A percentile compares a stretch with the other conserved stretches of the same genome.
These are phyloP conservation scores for Arenaria interpres DNA, from an alignment of 2,113 vertebrate species.

Conservation along the genomic window DNA sequence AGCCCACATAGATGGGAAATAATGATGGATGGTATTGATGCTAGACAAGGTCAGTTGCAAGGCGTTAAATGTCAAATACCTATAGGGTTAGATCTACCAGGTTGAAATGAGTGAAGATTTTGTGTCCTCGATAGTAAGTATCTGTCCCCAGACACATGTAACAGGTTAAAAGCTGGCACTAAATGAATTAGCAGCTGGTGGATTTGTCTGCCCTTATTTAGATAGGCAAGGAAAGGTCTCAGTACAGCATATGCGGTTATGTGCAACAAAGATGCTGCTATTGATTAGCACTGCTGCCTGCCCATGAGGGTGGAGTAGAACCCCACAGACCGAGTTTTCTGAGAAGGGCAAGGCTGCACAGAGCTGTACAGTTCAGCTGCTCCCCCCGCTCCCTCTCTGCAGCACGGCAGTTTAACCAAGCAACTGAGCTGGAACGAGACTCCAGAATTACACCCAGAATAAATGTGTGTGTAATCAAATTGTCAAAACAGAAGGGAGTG, in stretches of 20 bases:
- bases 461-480: background rate
- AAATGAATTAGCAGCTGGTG: background rate
- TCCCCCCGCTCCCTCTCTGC: rapidly evolving
- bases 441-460: background rate
- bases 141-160: background rate
- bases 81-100: background rate
- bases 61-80: background rate
- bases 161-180: background rate
- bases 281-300: background rate
- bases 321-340: background rate
- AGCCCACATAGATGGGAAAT: background rate
- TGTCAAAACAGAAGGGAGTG: background rate
- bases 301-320: background rate
- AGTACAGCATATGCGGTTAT: background rate
- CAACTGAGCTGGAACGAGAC: background rate
- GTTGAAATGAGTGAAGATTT: background rate
- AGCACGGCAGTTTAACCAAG: background rate
- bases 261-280: background rate
- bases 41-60: background rate
- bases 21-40: background rate
- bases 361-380: background rate
- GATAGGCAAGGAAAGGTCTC: background rate
- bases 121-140: background rate
- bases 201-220: background rate
- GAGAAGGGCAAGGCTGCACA: background rate